Base-by-base conservation (phyloP, 2,113 vertebrate genomes). In the Cranoglanis bouderius region DNA sequence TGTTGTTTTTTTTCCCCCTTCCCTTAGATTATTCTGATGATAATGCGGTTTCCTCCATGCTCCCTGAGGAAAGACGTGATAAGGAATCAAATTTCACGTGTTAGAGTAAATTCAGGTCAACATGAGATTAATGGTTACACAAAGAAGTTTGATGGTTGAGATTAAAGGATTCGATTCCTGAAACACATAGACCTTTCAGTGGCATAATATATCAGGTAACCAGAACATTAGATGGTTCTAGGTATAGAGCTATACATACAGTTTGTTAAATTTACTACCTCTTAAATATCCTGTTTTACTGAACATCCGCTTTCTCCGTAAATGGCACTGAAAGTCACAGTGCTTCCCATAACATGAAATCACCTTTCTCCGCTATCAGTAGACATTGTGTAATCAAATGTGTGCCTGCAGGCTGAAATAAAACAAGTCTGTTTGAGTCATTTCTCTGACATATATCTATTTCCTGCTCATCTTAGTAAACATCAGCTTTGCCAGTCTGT, bases 391-490 rank as follows among this genome's bases (percentile, higher is more conserved):
- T 55, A 67, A 67, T 6, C 40, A 61, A 67, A 81, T 40, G 19
- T 53, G 19, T 53, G 3, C 49, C 86, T 83, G 38, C 32, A 61
- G 65, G 65, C 35, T 74, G 53, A 4, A 72, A 67, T 57, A 55
- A 43, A 51, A 43, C 32, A n/a, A 43, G 16, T 40, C 35, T 7
- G 6, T 57, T 40, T 72, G 80, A 83, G 87, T 88, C 35, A 74
- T 46, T 74, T 74, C 49, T 83, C 38, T 59, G 65, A 88, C 80
- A 21, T 51, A 29, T 40, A 49, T 38, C 43, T 53, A 7, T 72
- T 88, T 88, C 35, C 67, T 88, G 63, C 81, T 84, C 38, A 35
- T 74, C 38, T 0, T 21, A 21, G 26, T 84, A 40, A n/a, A n/a
- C 51, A 1, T 83, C n/a, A 32, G 51, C 77, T 24, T 35, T 80